These are phyloP conservation scores for Dasypolia templi DNA, from an alignment of 2,888 invertebrate genomes.

Conservation along the genomic window DNA sequence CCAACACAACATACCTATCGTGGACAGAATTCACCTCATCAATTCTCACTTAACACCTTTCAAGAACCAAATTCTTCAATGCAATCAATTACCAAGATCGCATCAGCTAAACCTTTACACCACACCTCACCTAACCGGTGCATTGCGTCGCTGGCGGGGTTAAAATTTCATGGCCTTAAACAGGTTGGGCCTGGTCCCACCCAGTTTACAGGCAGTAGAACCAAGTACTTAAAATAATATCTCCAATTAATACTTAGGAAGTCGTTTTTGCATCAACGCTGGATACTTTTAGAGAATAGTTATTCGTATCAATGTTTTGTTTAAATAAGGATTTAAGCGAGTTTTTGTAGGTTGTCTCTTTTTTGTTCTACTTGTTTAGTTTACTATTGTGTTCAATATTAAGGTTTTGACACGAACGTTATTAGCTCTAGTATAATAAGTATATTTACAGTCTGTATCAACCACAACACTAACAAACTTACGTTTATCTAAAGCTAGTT, in stretches of 20 bases:
- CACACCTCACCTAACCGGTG: conserved; percentile 36
- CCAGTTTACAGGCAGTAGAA: conserved; percentile 60
- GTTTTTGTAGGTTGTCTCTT: not conserved
- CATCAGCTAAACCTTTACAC: conserved; percentile 46
- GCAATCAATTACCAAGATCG: conserved; percentile 35
- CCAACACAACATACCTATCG: not conserved
- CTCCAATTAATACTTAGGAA: conserved; percentile 52
- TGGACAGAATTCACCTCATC: not conserved
- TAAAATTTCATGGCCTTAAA: conserved; percentile 83
- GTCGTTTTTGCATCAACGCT: conserved; percentile 49
- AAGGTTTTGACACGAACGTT: not conserved
- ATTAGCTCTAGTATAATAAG: not conserved
- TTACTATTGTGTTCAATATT: not conserved
- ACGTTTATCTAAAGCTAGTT: conserved; percentile 2
- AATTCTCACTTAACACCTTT: not conserved
- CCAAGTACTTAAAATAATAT: conserved; percentile 62
- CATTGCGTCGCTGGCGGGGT: conserved; percentile 69
- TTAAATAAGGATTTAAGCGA: not conserved
- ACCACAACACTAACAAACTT: not conserved
- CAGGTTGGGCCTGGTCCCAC: conserved; percentile 68
- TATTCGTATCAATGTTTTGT: conserved; percentile 14
- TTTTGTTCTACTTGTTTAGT: not conserved
- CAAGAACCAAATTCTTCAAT: not conserved
- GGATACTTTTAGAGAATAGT: conserved; percentile 40
- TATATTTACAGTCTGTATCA: not conserved